Evolutionary conservation across 2,797 vertebrate genomes (phyloP).

Genomic region (Poeciliopsis turneri): DNA sequence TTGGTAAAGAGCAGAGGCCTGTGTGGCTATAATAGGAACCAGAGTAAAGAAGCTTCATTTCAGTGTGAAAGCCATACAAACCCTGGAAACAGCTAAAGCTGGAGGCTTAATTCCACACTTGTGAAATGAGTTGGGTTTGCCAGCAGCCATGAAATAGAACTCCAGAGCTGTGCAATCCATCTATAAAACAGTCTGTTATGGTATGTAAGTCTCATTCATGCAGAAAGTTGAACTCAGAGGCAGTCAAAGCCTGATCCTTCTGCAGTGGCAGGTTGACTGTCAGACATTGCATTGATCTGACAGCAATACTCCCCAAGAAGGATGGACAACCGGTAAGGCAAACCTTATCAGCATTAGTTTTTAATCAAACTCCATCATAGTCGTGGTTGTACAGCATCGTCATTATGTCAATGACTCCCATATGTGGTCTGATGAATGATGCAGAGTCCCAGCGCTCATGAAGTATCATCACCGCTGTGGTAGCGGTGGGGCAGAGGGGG

Average conservation of each 20-base stretch:
- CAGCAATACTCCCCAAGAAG: slow-evolving; percentile 39
- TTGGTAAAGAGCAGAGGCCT: slow-evolving; percentile 51
- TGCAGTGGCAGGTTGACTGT: slow-evolving; percentile 53
- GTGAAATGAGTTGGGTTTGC: slow-evolving; percentile 54
- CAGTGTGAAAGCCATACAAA: slow-evolving; percentile 52
- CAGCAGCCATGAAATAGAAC: slow-evolving; percentile 73
- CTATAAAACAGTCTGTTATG: slow-evolving; percentile 66
- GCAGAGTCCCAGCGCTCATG: slow-evolving; percentile 34
- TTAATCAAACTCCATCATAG: slow-evolving; percentile 60
- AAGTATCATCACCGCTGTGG: slow-evolving; percentile 30
- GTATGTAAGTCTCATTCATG: slow-evolving; percentile 68
- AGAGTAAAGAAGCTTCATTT: slow-evolving; percentile 63
- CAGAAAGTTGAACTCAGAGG: slow-evolving; percentile 65
- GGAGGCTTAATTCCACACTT: slow-evolving; percentile 63
- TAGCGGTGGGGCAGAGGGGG: not conserved
- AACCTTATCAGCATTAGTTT: slow-evolving; percentile 56
- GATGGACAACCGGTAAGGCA: slow-evolving; percentile 38
- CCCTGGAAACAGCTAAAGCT: slow-evolving; percentile 55
- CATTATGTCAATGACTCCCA: slow-evolving; percentile 63
- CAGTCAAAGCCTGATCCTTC: slow-evolving; percentile 25
- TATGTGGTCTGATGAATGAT: slow-evolving; percentile 59
- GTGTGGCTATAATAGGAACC: slow-evolving; percentile 66
- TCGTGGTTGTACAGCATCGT: slow-evolving; percentile 42
- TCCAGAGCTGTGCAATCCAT: slow-evolving; percentile 53
- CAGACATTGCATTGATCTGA: slow-evolving; percentile 58